Base-by-base conservation (phyloP, 2,797 vertebrate genomes). In the Prunella strophiata region DNA sequence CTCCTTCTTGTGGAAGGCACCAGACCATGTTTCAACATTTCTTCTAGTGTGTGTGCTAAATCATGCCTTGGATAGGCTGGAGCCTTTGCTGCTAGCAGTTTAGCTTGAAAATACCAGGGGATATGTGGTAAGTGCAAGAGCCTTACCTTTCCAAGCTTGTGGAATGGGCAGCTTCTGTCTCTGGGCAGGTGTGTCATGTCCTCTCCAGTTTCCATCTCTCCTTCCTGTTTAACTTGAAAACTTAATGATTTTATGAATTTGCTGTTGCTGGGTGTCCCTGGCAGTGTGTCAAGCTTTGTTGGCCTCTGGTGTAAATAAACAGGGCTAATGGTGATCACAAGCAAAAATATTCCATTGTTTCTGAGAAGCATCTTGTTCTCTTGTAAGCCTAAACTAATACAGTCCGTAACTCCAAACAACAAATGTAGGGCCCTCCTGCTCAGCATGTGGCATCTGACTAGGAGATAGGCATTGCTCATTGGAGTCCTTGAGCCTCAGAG, bases 271-370 rank as follows among this genome's bases (percentile, higher is more conserved):
- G 34, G 57, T 26, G 34, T 58, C 34, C 23, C 34, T 58, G 52
- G 40, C 5, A 11, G 13, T 62, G 58, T 45, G 59, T 62, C 43
- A 59, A 66, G 55, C 40, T 81, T 55, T 40, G 8, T 78, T 80
- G 34, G n/a, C 84, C 43, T 22, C 66, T 78, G 32, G 58, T 59
- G 36, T 59, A 40, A 94, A 85, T 50, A 93, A 75, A 78, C 0
- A 3, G 51, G 51, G 29, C 57, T 68, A 75, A 89, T 89, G 9
- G 10, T 45, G 40, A 45, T 85, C 5, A 3, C n/a, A 42, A 83
- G 63, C 34, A 78, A 86, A 79, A 94, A 62, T 50, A 52, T 10
- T 75, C 55, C 14, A 16, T 85, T 87, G 62, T 84, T 81, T 90
- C 66, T 66, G 55, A 74, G 48, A 86, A 92, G 43, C 48, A 29